Percentiles rank a stretch among this genome's conserved stretches.
These are phyloP conservation scores for Cherax destructor DNA, from an alignment of 1,140 invertebrate genomes.

Conservation along the genomic window DNA sequence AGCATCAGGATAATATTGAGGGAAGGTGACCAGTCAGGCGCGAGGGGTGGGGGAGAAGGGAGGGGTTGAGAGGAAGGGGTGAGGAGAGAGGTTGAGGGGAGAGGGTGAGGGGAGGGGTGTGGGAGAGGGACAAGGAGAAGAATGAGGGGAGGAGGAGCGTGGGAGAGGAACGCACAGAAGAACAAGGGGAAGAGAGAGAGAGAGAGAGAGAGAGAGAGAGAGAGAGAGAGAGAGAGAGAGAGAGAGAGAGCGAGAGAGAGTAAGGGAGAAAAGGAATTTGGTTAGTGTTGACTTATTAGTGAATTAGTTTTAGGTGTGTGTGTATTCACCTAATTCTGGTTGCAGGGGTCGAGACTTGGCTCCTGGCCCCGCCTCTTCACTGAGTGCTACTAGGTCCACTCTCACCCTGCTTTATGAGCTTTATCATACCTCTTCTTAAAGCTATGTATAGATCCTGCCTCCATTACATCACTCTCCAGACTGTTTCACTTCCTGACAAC, in stretches of 20 bases:
- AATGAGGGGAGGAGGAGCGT: not conserved
- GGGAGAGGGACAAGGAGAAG: not conserved
- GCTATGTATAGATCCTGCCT: too few species aligned
- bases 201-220: not conserved
- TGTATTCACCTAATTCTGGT: too few species aligned
- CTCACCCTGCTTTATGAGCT: too few species aligned
- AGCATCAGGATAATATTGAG: conserved; percentile 23
- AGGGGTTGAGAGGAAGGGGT: not conserved
- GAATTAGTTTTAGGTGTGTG: too few species aligned
- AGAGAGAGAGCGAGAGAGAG: not conserved
- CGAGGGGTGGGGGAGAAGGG: not conserved
- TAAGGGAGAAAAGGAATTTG: not conserved
- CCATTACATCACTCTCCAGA: too few species aligned
- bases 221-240: conserved; percentile 1
- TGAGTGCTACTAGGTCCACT: too few species aligned
- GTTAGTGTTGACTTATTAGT: too few species aligned
- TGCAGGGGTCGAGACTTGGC: too few species aligned
- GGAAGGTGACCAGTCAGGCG: conserved; percentile 19
- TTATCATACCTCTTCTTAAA: too few species aligned
- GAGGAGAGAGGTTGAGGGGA: not conserved
- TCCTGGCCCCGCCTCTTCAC: too few species aligned
- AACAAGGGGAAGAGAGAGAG: not conserved
- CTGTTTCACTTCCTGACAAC: too few species aligned
- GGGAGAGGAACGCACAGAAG: not conserved
- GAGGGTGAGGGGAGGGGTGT: not conserved